Evolutionary conservation across 2,113 vertebrate species (phyloP), one percentile per base, ranked within the genome.

Genomic region (Mirounga angustirostris): DNA sequence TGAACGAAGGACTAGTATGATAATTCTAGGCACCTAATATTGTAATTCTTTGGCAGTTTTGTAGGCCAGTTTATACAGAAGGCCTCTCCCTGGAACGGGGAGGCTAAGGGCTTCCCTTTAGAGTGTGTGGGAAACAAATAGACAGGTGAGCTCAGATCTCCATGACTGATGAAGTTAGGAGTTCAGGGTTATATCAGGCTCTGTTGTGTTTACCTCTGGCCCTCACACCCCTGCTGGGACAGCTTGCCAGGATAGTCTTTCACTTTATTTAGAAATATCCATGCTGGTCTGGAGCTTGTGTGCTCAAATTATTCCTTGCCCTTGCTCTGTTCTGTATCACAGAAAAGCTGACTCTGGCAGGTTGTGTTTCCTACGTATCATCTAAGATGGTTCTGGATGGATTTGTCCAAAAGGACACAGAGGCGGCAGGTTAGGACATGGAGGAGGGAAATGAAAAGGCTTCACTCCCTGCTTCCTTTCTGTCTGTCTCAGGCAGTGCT

Each of bases 181-280:
- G 50, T 82, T 58, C 22, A 76, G 92, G 63, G 21, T 81, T 76
- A 46, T 21, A 15, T 85, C 78, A 71, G 71, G 30, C 19, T 65
- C 86, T 83, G 74, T 50, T 94, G 26, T 97, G 71, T 95, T 95
- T 95, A 30, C 71, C 59, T 91, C 71, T 91, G 78, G 63, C 16
- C 56, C 81, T 89, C n/a, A 89, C 2, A 74, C 65, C 33, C 61
- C 28, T 61, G 14, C 54, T 78, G 71, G 61, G 18, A 79, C 28
- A 80, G 69, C 43, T 91, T 93, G 81, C 71, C 71, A 86, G 26
- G 52, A 65, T 89, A 59, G 46, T 15, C 78, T 94, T 91, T 85
- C 30, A 79, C 83, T 96, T 93, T 93, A 80, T 96, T 95, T 95
- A 89, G 89, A 89, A 91, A 85, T 81, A 69, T 59, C 43, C 30